Evolutionary conservation across 2,113 vertebrate genomes (phyloP), one percentile per base, ranked within the genome.

Genomic region (Ascaphus truei): DNA sequence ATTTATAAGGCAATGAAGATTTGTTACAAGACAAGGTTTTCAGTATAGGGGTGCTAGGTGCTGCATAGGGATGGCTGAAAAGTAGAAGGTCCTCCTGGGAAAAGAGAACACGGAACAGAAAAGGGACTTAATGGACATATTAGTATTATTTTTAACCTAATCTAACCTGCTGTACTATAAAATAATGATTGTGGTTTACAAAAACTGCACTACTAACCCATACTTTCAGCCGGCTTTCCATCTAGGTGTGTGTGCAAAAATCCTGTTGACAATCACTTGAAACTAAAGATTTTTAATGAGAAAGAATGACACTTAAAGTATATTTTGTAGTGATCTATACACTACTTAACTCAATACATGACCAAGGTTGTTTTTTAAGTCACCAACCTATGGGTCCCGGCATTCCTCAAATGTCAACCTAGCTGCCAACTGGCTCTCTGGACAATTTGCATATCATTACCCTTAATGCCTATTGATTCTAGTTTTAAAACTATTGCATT

Each of bases 401-500:
- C 56, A 71, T 71, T 60, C 57, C 67, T 61, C 47, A 71, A 71
- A 61, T 37, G 57, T 71, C 67, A 71, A 23, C 57, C 47, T 9
- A 61, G 67, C 56, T 71, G 67, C 67, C 67, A 71, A 52, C 66
- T 37, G 47, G 23, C 67, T 61, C 67, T 26, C 57, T 39, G 56
- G 55, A 12, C 57, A 71, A 71, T 71, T 71, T 71, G 56, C 67
- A 61, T 71, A 71, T 27, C 67, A 71, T 71, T 71, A 71, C 67
- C 67, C 67, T 71, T 71, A 71, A 71, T 71, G 67, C 59, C 57
- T 61, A 71, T 71, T 71, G 67, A 71, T 71, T 71, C 61, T 71
- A 71, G 56, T 69, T 71, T 71, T 71, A 71, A 71, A 71, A 71
- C 56, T 71, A 71, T 61, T 71, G 56, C 67, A 71, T 71, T 71